These are phyloP conservation scores for Campylomormyrus tamandua DNA, from an alignment of 2,113 vertebrate species.

Conservation along the genomic window DNA sequence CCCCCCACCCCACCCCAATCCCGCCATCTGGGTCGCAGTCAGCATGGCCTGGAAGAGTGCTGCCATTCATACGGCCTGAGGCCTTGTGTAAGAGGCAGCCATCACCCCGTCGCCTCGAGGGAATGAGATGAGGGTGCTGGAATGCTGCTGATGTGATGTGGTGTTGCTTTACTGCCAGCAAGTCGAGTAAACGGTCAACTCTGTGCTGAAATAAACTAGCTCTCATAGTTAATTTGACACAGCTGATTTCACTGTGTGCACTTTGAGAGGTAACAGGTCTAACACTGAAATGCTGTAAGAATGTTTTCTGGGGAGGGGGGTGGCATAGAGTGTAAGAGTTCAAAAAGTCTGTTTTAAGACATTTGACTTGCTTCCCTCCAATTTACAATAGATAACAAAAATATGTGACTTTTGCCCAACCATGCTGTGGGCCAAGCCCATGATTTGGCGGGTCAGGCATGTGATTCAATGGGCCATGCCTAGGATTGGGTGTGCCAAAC, in stretches of 20 bases:
- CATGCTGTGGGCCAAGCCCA: background rate
- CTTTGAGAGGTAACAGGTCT: background rate
- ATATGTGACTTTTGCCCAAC: background rate
- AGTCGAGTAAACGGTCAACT: background rate
- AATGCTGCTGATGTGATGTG: background rate
- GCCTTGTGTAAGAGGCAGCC: background rate
- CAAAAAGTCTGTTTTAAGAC: background rate
- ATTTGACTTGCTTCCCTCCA: background rate
- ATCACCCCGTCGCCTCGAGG: background rate
- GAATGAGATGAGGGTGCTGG: background rate
- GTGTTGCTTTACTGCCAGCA: background rate
- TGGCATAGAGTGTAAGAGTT: background rate
- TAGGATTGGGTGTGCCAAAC: background rate
- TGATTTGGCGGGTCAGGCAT: background rate
- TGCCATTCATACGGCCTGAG: background rate
- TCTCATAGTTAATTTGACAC: background rate
- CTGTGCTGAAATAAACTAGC: background rate
- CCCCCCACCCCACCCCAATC: background rate
- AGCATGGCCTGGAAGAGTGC: background rate
- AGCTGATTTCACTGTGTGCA: background rate
- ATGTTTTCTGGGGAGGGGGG: background rate
- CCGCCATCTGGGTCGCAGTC: background rate
- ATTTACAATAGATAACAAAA: background rate
- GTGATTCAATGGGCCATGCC: background rate
- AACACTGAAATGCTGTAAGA: background rate